Evolutionary conservation across 2,888 invertebrate species (phyloP).

Genomic region (Troides helena): DNA sequence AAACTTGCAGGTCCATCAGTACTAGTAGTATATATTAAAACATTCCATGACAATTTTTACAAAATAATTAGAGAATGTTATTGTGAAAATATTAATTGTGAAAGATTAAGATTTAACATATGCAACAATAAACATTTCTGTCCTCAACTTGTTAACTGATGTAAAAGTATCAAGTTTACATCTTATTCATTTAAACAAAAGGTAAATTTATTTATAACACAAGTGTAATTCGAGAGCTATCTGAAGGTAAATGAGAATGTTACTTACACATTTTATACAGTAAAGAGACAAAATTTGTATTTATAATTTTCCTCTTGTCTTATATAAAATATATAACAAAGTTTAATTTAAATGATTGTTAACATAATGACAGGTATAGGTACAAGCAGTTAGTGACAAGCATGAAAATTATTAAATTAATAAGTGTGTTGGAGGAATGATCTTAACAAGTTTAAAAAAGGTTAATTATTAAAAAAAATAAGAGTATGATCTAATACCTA

Average conservation of each 20-base stretch:
- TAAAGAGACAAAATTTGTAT: not conserved
- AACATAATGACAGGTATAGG: not conserved
- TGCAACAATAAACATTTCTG: not conserved
- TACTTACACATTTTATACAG: slow-evolving; percentile 1
- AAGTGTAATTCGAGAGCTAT: not conserved
- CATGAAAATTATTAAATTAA: not conserved
- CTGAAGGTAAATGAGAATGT: not conserved
- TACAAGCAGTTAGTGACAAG: not conserved
- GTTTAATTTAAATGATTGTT: not conserved
- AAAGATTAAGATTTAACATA: not conserved
- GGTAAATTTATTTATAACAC: slow-evolving; percentile 1
- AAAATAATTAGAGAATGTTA: not conserved
- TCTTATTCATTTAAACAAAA: not conserved
- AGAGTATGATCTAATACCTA: not conserved
- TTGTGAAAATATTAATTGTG: too few relatives aligned
- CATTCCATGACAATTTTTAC: not conserved
- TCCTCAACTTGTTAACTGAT: not conserved
- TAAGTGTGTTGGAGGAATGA: not conserved
- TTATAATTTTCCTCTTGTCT: not conserved
- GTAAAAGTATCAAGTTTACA: not conserved
- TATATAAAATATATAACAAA: not conserved
- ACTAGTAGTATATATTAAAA: too few relatives aligned
- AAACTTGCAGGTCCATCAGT: not conserved
- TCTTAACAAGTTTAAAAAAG: not conserved
- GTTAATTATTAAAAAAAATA: not conserved